These are phyloP conservation scores for Megaustenia siamemsis DNA, from an alignment of 2,888 invertebrate species.

Conservation along the genomic window DNA sequence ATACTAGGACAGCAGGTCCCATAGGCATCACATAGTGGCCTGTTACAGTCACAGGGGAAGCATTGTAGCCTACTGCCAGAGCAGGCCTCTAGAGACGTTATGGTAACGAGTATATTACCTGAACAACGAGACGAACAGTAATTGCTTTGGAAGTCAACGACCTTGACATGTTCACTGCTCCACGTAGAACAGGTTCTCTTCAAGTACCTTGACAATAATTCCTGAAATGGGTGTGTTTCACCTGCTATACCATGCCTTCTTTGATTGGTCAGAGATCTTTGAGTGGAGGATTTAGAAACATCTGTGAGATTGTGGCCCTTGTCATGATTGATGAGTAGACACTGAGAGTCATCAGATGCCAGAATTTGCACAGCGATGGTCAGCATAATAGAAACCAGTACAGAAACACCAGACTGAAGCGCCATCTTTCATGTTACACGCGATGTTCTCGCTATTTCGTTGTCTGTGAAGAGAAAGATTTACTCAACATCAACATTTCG, in stretches of 20 bases:
- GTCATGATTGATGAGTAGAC: neutral
- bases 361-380: neutral
- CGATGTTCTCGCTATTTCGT: too few relatives aligned
- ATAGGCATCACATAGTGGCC: constrained; percentile 25
- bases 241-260: too few relatives aligned
- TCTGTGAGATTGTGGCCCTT: neutral
- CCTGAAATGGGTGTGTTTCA: neutral
- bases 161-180: neutral
- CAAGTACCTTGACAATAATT: neutral
- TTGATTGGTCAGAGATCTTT: neutral
- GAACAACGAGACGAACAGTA: neutral
- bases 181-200: neutral
- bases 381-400: too few relatives aligned
- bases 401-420: too few relatives aligned
- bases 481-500: too few relatives aligned
- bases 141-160: neutral
- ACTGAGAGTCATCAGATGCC: neutral
- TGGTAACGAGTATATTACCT: neutral
- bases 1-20: constrained; percentile 38
- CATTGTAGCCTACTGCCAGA: neutral
- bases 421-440: too few relatives aligned
- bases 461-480: too few relatives aligned
- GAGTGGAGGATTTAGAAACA: neutral
- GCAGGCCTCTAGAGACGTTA: neutral
- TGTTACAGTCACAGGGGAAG: constrained; percentile 34